Conservation (phyloP, 1,140 invertebrate genomes). For the Pogonomyrmex barbatus region DNA sequence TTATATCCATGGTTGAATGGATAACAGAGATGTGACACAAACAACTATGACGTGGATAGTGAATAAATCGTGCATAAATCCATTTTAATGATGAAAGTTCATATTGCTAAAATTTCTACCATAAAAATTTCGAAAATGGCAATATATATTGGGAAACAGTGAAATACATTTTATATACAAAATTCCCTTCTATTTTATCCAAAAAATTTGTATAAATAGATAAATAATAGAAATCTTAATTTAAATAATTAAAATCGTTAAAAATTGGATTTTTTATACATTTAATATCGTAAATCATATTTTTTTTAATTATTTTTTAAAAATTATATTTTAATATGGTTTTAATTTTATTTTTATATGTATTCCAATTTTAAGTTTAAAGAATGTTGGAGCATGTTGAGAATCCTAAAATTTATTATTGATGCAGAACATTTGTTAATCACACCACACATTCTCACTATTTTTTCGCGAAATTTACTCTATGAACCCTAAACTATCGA, state of each 20-base stretch:
- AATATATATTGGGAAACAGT: background rate
- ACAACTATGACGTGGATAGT: background rate
- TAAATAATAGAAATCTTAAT: background rate
- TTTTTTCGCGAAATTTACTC: background rate
- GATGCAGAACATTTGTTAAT: background rate
- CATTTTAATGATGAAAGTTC: background rate
- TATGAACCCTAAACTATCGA: background rate
- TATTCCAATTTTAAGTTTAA: background rate
- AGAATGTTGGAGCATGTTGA: no score
- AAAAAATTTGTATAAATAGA: slow-evolving; percentile 12
- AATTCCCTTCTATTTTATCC: background rate
- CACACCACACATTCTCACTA: background rate
- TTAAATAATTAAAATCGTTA: background rate
- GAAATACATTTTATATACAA: background rate
- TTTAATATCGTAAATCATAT: background rate
- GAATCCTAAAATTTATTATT: no score
- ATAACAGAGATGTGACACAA: background rate
- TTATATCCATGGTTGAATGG: background rate
- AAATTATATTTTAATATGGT: background rate
- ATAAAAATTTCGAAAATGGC: background rate
- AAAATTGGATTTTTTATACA: background rate
- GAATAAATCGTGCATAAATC: slow-evolving; percentile 22
- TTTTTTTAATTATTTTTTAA: background rate
- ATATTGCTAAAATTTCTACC: background rate
- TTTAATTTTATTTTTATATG: background rate